Conservation (phyloP, 2,113 vertebrate genomes). For the Silurus meridionalis region DNA sequence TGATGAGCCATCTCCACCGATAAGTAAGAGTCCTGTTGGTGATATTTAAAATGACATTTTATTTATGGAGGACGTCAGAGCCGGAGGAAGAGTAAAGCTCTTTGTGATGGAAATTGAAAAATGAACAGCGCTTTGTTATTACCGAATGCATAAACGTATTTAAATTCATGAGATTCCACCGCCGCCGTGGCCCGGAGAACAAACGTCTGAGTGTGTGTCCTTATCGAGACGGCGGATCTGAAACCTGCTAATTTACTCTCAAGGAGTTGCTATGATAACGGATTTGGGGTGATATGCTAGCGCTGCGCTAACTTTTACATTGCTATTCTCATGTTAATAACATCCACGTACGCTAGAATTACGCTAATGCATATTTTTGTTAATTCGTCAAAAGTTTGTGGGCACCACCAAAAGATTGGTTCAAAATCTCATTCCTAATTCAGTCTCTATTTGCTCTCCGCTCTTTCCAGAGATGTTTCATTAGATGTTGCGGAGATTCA, state of each 20-base stretch:
- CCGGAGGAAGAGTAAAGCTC: constrained; percentile 5
- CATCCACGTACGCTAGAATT: no score
- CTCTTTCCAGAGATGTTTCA: no score
- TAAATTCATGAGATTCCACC: constrained; percentile 55
- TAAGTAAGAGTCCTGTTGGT: constrained; percentile 9
- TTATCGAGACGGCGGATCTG: neutral
- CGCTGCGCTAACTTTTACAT: neutral
- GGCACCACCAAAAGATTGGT: no score
- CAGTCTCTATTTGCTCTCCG: no score
- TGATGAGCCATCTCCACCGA: constrained; percentile 16
- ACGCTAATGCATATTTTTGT: no score
- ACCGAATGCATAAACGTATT: constrained; percentile 41
- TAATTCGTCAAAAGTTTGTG: no score
- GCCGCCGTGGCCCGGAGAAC: neutral
- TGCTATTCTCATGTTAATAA: no score
- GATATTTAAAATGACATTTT: constrained; percentile 19
- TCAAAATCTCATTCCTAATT: no score
- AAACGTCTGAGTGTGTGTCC: neutral
- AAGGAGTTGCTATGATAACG: neutral
- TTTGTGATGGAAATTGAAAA: constrained; percentile 35
- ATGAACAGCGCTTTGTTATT: neutral
- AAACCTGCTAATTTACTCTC: neutral
- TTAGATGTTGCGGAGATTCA: no score
- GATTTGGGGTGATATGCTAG: neutral
- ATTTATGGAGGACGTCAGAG: constrained; percentile 6